Conservation (phyloP, 2,797 vertebrate species). For the Epinephelus coioides region DNA sequence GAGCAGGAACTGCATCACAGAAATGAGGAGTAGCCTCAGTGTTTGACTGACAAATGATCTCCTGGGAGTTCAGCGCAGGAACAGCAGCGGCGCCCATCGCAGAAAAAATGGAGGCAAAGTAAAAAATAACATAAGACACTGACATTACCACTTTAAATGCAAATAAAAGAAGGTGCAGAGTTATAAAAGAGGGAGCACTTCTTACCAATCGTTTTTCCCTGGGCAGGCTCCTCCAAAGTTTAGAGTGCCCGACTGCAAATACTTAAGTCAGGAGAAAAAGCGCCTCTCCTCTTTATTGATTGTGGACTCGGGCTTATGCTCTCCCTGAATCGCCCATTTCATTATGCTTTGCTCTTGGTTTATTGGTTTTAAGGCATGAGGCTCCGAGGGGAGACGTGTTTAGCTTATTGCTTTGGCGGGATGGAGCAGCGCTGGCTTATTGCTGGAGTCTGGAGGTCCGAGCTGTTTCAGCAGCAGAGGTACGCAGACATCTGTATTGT, state of each 20-base stretch:
- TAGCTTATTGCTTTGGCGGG: slow-evolving; percentile 60
- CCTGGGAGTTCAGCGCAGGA: neutral
- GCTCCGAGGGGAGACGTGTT: slow-evolving; percentile 53
- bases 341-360: slow-evolving; percentile 62
- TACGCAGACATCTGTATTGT: slow-evolving; percentile 5
- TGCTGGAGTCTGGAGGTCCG: slow-evolving; percentile 46
- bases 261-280: slow-evolving; percentile 35
- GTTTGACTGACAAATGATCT: slow-evolving; percentile 19
- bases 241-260: slow-evolving; percentile 30
- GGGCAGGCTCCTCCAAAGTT: slow-evolving; percentile 23
- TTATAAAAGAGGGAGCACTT: slow-evolving; percentile 4
- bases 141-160: slow-evolving; percentile 38
- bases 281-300: slow-evolving; percentile 57
- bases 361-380: slow-evolving; percentile 68
- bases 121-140: slow-evolving; percentile 1
- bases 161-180: slow-evolving; percentile 26
- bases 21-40: neutral
- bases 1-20: neutral
- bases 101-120: slow-evolving; percentile 2
- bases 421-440: slow-evolving; percentile 46
- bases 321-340: slow-evolving; percentile 65
- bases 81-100: neutral
- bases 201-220: neutral
- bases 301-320: slow-evolving; percentile 43
- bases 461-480: slow-evolving; percentile 22